phyloP scores from a whole-genome alignment of 2,888 invertebrate genomes.

The Patella depressa region DNA sequence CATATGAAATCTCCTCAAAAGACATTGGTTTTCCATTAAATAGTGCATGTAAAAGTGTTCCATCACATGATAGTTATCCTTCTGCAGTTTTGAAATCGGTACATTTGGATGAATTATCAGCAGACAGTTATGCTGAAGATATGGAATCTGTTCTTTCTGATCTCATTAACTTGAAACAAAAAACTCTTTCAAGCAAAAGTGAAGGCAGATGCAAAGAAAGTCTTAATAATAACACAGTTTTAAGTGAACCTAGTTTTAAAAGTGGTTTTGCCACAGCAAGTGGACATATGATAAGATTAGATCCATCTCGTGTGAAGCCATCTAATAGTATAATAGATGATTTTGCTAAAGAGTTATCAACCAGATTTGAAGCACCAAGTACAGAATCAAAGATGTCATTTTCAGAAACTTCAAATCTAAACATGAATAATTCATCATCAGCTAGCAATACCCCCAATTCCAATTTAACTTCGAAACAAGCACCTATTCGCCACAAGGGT shows the following conservation, averaged over 20 bases:
- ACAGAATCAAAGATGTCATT: too few species aligned
- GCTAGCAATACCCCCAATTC: too few species aligned
- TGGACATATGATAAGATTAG: not conserved
- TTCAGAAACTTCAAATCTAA: too few species aligned
- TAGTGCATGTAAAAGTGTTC: too few species aligned
- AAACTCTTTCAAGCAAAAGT: not conserved
- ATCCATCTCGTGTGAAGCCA: not conserved
- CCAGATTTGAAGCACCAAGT: too few species aligned
- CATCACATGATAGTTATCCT: too few species aligned
- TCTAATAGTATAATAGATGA: not conserved
- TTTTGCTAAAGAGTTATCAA: not conserved
- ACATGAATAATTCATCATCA: too few species aligned
- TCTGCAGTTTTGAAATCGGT: too few species aligned
- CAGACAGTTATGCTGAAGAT: not conserved
- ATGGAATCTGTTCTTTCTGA: constrained; percentile 1
- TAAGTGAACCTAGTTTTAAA: not conserved
- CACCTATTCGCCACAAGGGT: constrained; percentile 47
- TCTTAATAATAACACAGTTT: not conserved
- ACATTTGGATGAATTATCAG: too few species aligned
- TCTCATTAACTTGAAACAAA: not conserved
- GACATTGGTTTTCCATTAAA: too few species aligned
- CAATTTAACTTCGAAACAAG: too few species aligned
- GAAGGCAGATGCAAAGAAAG: not conserved
- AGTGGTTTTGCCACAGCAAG: not conserved
- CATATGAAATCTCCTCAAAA: too few species aligned